Conservation (phyloP, 1,140 invertebrate genomes). For the Apis mellifera region DNA sequence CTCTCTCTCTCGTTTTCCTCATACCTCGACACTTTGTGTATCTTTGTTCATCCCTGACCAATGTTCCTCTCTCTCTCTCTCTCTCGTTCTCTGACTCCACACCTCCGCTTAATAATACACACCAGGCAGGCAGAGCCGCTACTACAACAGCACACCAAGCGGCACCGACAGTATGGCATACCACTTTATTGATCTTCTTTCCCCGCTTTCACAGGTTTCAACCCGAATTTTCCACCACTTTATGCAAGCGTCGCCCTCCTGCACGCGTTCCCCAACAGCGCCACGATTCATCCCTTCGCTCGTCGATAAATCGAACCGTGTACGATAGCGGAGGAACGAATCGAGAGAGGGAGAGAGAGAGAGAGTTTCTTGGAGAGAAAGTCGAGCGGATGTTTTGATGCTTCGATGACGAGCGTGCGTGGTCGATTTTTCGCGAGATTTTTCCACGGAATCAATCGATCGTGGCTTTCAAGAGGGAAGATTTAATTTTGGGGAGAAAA, state of each 20-base stretch:
- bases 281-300: conserved; percentile 63
- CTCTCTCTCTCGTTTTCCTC: conserved; percentile 27
- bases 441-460: background rate
- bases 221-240: conserved; percentile 78
- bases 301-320: conserved; percentile 69
- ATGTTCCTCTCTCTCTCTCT: background rate
- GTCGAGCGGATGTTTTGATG: background rate
- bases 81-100: conserved; percentile 54
- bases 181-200: conserved; percentile 80
- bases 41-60: conserved; percentile 57
- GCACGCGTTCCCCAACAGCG: conserved; percentile 41
- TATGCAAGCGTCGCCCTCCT: conserved; percentile 73
- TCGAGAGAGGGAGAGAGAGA: too few species aligned
- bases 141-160: conserved; percentile 68
- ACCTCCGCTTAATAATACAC: conserved; percentile 78
- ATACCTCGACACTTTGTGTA: background rate
- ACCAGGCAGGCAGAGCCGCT: conserved; percentile 69
- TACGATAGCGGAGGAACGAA: conserved; percentile 13
- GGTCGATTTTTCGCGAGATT: background rate
- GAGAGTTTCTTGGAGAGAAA: background rate
- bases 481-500: too few species aligned
- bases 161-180: conserved; percentile 73
- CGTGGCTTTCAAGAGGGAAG: background rate
- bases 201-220: conserved; percentile 76
- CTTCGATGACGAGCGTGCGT: background rate